Percentiles rank a stretch among this genome's conserved stretches.
These are phyloP conservation scores for Zosterops hypoxanthus DNA, from an alignment of 2,113 vertebrate genomes.

Conservation along the genomic window DNA sequence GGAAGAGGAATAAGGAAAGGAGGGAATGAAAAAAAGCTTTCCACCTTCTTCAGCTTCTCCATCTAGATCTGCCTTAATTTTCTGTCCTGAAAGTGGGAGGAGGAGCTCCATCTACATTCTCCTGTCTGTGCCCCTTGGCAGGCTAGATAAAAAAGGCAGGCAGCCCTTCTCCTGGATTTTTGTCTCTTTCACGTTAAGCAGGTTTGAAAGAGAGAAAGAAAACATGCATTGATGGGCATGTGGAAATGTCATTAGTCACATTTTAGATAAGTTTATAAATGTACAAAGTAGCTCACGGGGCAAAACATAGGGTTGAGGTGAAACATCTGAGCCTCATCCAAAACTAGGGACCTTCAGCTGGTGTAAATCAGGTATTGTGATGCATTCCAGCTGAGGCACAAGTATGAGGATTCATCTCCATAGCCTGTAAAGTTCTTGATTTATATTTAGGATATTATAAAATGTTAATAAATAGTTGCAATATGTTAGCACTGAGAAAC, in stretches of 20 bases:
- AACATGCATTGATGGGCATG: background rate
- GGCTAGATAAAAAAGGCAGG: background rate
- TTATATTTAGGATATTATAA: background rate
- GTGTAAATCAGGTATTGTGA: background rate
- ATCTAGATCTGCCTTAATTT: slow-evolving; percentile 29
- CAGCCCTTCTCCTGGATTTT: background rate
- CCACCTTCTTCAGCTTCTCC: slow-evolving; percentile 21
- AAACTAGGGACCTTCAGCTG: background rate
- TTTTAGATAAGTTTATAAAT: slow-evolving; percentile 31
- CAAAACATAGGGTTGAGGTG: background rate
- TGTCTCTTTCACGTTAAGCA: background rate
- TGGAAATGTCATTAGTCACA: background rate
- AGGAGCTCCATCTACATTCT: background rate
- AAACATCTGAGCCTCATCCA: slow-evolving; percentile 39
- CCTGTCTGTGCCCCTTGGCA: background rate
- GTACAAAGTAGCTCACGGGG: background rate
- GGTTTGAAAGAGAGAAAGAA: background rate
- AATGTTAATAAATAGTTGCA: background rate
- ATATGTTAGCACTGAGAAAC: background rate
- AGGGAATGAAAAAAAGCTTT: background rate
- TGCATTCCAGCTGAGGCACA: background rate
- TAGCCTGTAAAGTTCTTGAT: background rate
- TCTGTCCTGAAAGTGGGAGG: background rate
- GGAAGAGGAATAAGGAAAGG: background rate
- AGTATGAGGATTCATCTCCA: background rate